Percentiles rank a stretch among this genome's conserved stretches.
phyloP scores from a whole-genome alignment of 1,140 invertebrate species.

The Theocolax elegans region DNA sequence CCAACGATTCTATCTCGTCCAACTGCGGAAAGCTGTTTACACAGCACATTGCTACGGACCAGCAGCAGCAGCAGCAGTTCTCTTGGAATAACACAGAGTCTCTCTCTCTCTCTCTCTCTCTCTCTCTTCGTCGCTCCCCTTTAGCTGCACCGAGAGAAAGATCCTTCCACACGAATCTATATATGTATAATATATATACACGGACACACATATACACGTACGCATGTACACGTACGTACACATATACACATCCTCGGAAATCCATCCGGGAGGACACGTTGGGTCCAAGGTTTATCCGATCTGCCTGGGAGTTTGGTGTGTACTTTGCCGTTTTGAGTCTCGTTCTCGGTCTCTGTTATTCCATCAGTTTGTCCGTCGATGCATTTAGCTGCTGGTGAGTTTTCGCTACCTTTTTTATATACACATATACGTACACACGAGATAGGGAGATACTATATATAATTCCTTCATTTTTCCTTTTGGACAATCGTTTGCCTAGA shows the following conservation, averaged over 20 bases:
- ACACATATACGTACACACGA: no score
- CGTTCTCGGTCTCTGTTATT: no score
- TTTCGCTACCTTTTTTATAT: no score
- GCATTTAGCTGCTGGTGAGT: no score
- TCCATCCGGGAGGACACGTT: background rate
- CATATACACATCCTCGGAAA: constrained; percentile 1
- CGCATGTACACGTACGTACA: no score
- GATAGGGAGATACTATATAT: no score
- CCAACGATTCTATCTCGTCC: constrained; percentile 47
- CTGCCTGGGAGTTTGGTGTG: background rate
- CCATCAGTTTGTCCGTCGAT: no score
- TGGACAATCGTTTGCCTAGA: no score
- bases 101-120: constrained; percentile 40
- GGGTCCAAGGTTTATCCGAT: background rate
- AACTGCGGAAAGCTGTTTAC: constrained; percentile 54
- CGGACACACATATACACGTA: no score
- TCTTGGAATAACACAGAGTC: constrained; percentile 60
- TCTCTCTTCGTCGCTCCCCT: background rate
- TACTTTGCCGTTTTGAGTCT: background rate
- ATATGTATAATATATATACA: no score
- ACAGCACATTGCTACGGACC: constrained; percentile 49
- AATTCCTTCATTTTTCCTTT: no score
- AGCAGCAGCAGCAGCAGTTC: constrained; percentile 36
- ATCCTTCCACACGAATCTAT: background rate
- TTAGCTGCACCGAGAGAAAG: background rate